Evolutionary conservation across 2,888 invertebrate genomes (phyloP), one percentile per base, ranked within the genome.

Genomic region (Neoascia interrupta): DNA sequence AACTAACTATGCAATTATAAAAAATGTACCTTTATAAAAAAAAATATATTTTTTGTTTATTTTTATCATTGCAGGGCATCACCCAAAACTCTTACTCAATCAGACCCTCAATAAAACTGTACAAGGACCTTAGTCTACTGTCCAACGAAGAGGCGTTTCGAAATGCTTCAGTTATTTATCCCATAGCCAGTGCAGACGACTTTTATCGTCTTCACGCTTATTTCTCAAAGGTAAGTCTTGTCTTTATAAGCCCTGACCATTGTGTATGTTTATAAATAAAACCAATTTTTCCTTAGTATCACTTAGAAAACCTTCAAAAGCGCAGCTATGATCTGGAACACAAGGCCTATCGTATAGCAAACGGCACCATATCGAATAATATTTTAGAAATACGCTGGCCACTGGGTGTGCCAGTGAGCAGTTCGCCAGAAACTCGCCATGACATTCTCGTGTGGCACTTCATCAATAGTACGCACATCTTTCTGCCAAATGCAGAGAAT

Each of bases 371-470:
- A 58, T 86, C 88, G 45, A 91, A 91, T 85, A 89, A 90, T 69
- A 90, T 91, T 37, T 88, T 90, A 26, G 89, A 90, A 82, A 88
- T 90, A 81, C 89, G 90, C 3, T 96, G 96, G 96, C 96, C 96
- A 0, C 88, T 94, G 41, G 96, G 94, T 61, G 92, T 92, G 81
- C 92, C 92, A 70, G 89, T 91, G 26, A 91, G 92, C 1, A 92
- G 92, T 79, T 91, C 91, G 81, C 93, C 95, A 1, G 90, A 91
- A 10, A 93, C 93, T 54, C 91, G 96, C 83, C 94, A 94, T 89
- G 96, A 97, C 89, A 92, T 97, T 81, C 90, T 96, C 47, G 92
- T 93, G 39, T 98, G 97, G 95, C 93, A 94, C 58, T 93, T 94
- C 85, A 94, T 98, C 87, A 97, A 97, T 85, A 91, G 90, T 76